Percentiles rank a stretch among this genome's conserved stretches.
Conservation (phyloP, 1,140 invertebrate genomes). For the Dufourea novaeangliae region DNA sequence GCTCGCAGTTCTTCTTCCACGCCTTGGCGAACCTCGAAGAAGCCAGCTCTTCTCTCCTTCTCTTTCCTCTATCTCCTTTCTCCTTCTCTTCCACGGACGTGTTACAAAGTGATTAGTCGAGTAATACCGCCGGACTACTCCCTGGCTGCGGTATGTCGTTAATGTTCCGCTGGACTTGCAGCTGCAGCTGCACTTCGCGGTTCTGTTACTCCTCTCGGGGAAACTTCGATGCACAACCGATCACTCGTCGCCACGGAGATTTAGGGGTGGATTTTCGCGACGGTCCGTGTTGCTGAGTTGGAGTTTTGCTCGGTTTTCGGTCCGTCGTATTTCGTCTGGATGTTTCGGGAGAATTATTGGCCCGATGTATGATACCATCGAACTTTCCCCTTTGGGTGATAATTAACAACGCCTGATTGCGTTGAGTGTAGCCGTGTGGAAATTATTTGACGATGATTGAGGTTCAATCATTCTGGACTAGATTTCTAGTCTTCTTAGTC, state of each 20-base stretch:
- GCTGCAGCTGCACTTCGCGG: slow-evolving; percentile 64
- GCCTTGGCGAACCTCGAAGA: slow-evolving; percentile 33
- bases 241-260: slow-evolving; percentile 14
- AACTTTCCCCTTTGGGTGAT: not conserved
- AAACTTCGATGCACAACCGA: slow-evolving; percentile 49
- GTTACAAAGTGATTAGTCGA: slow-evolving; percentile 78
- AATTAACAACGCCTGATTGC: not conserved
- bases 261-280: not conserved
- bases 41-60: slow-evolving; percentile 23
- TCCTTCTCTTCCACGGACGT: slow-evolving; percentile 51
- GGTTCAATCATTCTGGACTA: no score
- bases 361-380: no score
- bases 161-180: slow-evolving; percentile 65
- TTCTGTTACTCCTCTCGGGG: slow-evolving; percentile 52
- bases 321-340: not conserved
- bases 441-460: no score
- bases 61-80: slow-evolving; percentile 28
- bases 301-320: not conserved
- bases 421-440: no score
- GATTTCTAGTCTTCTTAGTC: no score
- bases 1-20: slow-evolving; percentile 25
- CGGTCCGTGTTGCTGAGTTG: not conserved
- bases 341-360: not conserved
- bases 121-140: slow-evolving; percentile 70
- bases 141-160: slow-evolving; percentile 66